phyloP scores from a whole-genome alignment of 2,113 vertebrate species.

The Bettongia penicillata region DNA sequence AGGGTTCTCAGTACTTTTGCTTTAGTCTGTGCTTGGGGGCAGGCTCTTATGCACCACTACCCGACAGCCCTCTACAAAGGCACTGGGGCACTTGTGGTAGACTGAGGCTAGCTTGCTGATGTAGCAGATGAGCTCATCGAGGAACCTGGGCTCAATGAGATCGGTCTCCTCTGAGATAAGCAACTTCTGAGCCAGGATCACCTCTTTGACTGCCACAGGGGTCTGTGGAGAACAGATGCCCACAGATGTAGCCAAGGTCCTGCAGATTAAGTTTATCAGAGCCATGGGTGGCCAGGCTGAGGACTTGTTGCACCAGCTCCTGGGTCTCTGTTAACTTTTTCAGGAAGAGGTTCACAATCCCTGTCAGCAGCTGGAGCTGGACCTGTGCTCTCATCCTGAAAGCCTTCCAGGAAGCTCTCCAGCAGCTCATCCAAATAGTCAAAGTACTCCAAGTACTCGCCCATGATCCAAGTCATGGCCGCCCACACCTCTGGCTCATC shows the following conservation, averaged over 20 bases:
- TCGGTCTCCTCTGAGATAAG: constrained; percentile 98
- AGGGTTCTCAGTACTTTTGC: constrained; percentile 91
- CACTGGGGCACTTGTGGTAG: constrained; percentile 98
- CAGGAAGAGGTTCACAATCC: constrained; percentile 97
- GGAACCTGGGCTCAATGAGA: constrained; percentile 96
- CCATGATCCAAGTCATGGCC: constrained; percentile 99
- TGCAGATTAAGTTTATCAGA: constrained; percentile 97
- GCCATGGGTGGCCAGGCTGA: constrained; percentile 98
- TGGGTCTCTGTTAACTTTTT: constrained; percentile 99
- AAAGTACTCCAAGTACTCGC: constrained; percentile 95
- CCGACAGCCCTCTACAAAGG: constrained; percentile 97
- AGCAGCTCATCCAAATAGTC: constrained; percentile 96
- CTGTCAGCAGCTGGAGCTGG: constrained; percentile 96
- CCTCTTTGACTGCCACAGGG: constrained; percentile 97
- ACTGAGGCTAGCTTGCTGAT: constrained; percentile 97
- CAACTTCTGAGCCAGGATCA: constrained; percentile 97
- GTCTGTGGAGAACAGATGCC: constrained; percentile 98
- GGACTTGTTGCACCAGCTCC: constrained; percentile 97
- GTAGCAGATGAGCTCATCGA: constrained; percentile 99
- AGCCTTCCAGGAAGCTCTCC: constrained; percentile 97
- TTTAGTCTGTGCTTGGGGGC: constrained; percentile 91
- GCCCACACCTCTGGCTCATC: constrained; percentile 97
- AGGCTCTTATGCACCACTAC: constrained; percentile 95
- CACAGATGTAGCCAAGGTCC: constrained; percentile 98
- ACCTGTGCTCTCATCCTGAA: constrained; percentile 99